A percentile compares a stretch with the other conserved stretches of the same genome.
Conservation (phyloP, 2,113 vertebrate genomes). For the Takifugu flavidus region DNA sequence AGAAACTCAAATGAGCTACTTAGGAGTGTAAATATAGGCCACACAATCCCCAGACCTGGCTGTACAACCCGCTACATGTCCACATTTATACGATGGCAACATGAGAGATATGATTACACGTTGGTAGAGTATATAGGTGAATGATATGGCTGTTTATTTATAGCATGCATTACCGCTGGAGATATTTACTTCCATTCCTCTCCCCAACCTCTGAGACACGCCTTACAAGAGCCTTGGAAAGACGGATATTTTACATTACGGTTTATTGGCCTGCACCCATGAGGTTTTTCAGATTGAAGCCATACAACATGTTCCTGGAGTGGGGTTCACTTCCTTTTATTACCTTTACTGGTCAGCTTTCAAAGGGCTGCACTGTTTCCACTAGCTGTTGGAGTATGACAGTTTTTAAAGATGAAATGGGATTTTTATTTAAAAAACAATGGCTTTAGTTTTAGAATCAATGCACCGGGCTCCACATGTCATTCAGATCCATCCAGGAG, state of each 20-base stretch:
- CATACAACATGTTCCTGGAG: neutral
- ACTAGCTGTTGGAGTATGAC: too few species aligned
- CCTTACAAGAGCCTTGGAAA: constrained; percentile 3
- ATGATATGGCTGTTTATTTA: constrained; percentile 20
- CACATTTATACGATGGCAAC: constrained; percentile 7
- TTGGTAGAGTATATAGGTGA: constrained; percentile 14
- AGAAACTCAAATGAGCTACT: constrained; percentile 5
- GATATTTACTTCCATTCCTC: constrained; percentile 13
- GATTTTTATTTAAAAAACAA: too few species aligned
- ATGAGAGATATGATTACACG: constrained; percentile 21
- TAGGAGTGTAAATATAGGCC: constrained; percentile 4
- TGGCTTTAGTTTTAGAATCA: too few species aligned
- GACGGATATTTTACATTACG: constrained; percentile 13
- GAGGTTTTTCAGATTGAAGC: constrained; percentile 11
- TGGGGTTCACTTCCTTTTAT: too few species aligned
- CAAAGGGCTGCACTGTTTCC: too few species aligned
- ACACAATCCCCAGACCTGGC: constrained; percentile 3
- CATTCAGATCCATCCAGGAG: too few species aligned
- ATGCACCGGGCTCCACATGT: too few species aligned
- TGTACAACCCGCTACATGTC: constrained; percentile 1
- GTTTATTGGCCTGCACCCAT: neutral
- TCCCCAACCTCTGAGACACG: constrained; percentile 6
- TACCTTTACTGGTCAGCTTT: too few species aligned
- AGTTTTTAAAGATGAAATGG: too few species aligned
- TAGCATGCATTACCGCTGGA: constrained; percentile 24